Evolutionary conservation across 2,888 invertebrate species (phyloP).

Genomic region (Drosophila pseudotalamancana): DNA sequence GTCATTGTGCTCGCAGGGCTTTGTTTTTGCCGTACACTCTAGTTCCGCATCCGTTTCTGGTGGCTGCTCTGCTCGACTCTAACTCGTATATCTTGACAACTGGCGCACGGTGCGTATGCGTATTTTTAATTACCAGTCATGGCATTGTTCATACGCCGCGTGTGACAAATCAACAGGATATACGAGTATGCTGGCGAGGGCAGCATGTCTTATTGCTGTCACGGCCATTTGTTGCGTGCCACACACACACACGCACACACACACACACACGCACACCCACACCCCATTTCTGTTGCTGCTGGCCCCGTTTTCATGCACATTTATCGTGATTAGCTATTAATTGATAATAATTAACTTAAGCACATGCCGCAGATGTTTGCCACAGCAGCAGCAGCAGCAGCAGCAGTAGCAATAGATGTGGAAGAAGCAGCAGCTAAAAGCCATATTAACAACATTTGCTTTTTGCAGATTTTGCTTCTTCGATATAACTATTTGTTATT

Average conservation of each 20-base stretch:
- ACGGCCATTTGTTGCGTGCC: conserved; percentile 58
- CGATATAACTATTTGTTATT: conserved; percentile 45
- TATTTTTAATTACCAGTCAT: conserved; percentile 59
- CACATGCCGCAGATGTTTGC: conserved; percentile 66
- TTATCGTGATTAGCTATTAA: conserved; percentile 78
- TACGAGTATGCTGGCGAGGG: conserved; percentile 43
- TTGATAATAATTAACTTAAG: conserved; percentile 79
- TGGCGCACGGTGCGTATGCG: conserved; percentile 55
- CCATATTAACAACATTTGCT: conserved; percentile 50
- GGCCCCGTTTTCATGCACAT: conserved; percentile 71
- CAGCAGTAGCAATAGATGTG: conserved; percentile 13
- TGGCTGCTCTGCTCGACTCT: too few relatives aligned
- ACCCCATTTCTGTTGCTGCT: conserved; percentile 19
- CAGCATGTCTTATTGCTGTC: conserved; percentile 36
- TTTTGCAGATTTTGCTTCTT: too few relatives aligned
- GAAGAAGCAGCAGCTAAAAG: conserved; percentile 39
- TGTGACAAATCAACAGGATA: conserved; percentile 72
- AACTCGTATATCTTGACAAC: conserved; percentile 5
- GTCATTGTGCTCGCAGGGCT: conserved; percentile 2
- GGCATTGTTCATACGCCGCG: conserved; percentile 62
- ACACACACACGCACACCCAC: background rate
- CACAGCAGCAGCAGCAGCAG: conserved; percentile 7
- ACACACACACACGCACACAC: background rate
- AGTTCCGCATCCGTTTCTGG: background rate
- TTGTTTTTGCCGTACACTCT: conserved; percentile 13